These are phyloP conservation scores for Hyaena hyaena DNA, from an alignment of 2,113 vertebrate species.

Conservation along the genomic window DNA sequence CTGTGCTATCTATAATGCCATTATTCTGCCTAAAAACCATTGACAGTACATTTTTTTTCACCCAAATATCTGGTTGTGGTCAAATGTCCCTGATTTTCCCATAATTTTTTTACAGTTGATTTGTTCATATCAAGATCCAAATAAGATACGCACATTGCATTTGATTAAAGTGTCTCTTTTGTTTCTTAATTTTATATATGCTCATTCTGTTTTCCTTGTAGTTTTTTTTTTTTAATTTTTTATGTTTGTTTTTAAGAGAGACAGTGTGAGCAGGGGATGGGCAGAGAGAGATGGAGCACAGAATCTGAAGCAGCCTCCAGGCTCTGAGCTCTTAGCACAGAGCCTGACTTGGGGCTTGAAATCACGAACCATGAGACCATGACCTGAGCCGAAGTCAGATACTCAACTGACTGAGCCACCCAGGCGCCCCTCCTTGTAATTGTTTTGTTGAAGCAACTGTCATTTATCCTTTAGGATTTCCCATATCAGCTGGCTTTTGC, in stretches of 20 bases:
- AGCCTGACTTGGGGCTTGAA: too few species aligned
- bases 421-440: neutral
- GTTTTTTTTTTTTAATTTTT: neutral
- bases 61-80: neutral
- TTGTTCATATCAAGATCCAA: neutral
- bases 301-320: too few species aligned
- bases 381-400: too few species aligned
- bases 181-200: neutral
- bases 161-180: neutral
- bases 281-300: too few species aligned
- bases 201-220: neutral
- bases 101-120: neutral
- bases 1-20: neutral
- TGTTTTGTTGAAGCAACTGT: neutral
- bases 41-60: neutral
- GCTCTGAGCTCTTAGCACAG: too few species aligned
- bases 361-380: too few species aligned
- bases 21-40: neutral
- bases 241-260: too few species aligned
- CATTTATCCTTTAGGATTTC: neutral
- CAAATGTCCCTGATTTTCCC: neutral
- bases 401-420: too few species aligned
- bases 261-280: too few species aligned
- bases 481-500: neutral
- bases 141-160: neutral